Evolutionary conservation across 2,888 invertebrate species (phyloP), one percentile per base, ranked within the genome.

Genomic region (Drosophila subsilvestris): DNA sequence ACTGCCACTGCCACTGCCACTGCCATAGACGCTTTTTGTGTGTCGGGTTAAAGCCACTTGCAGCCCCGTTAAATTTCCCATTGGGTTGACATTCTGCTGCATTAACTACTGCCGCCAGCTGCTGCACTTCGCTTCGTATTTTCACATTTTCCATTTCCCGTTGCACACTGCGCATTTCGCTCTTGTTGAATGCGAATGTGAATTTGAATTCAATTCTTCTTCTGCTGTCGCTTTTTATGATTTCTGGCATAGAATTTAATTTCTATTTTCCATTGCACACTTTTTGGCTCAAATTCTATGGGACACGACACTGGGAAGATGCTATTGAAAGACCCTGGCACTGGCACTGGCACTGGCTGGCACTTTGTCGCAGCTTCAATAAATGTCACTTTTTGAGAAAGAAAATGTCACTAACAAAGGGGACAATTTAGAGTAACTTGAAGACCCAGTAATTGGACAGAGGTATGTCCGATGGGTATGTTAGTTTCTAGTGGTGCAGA

Each of bases 1-100:
- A 32, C 10, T 22, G 7, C 32, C 32, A 0, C 42, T 43, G 8
- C 10, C 17, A 32, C 10, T 22, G 7, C 32, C 32, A 0, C 12
- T 12, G 12, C 7, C 37, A 32, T 32, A 32, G 32, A 32, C 32
- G 12, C 32, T 50, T 44, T 55, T 53, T 73, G 50, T 55, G 37
- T 54, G 6, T 42, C 51, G 29, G 22, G 32, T 37, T 18, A 54
- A 43, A 63, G 55, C 47, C 37, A 49, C 65, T 57, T 44, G 7
- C 60, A 72, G 70, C 66, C 66, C 14, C 53, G 65, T 58, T 60
- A 58, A 66, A 66, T 68, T 75, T 62, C 53, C 63, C 61, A 63
- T 54, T 72, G 22, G 49, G 71, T 75, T 86, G 87, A 83, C 87
- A 86, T 73, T 78, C 47, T 43, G 37, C 55, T 51, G 56, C 27